These are phyloP conservation scores for Hypothenemus hampei DNA, from an alignment of 1,140 invertebrate genomes.

Conservation along the genomic window DNA sequence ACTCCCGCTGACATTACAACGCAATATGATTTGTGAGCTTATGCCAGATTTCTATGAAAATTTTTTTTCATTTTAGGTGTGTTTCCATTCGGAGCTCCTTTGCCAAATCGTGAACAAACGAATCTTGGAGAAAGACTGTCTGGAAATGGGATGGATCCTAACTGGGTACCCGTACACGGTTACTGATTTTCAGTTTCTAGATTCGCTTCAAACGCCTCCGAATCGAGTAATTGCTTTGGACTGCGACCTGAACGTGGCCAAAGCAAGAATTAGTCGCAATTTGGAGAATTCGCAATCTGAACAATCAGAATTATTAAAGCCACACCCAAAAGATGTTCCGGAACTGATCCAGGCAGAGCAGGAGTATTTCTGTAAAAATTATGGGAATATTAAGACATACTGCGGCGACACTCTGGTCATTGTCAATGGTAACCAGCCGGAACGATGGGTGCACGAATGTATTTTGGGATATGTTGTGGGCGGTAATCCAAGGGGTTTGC, in stretches of 20 bases:
- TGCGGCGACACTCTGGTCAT: constrained; percentile 37
- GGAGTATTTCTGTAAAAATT: constrained; percentile 40
- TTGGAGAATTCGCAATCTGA: constrained; percentile 26
- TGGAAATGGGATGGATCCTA: constrained; percentile 57
- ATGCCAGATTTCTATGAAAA: no score
- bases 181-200: constrained; percentile 54
- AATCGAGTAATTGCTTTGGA: constrained; percentile 48
- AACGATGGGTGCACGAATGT: constrained; percentile 39
- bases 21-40: not conserved
- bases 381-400: constrained; percentile 41
- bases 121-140: constrained; percentile 51
- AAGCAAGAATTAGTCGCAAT: constrained; percentile 35
- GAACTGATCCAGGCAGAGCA: constrained; percentile 38
- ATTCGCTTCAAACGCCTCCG: constrained; percentile 55
- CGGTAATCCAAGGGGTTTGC: constrained; percentile 29
- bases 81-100: constrained; percentile 46
- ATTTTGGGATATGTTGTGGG: constrained; percentile 35
- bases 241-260: constrained; percentile 39
- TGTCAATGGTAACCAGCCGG: constrained; percentile 38
- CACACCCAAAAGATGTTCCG: constrained; percentile 38
- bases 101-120: constrained; percentile 49
- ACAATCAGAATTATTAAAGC: constrained; percentile 28
- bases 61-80: constrained; percentile 37
- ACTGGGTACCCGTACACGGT: constrained; percentile 52
- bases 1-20: not conserved